A percentile compares a stretch with the other conserved stretches of the same genome.
phyloP scores from a whole-genome alignment of 2,113 vertebrate species.

The Grammomys dolichurus region DNA sequence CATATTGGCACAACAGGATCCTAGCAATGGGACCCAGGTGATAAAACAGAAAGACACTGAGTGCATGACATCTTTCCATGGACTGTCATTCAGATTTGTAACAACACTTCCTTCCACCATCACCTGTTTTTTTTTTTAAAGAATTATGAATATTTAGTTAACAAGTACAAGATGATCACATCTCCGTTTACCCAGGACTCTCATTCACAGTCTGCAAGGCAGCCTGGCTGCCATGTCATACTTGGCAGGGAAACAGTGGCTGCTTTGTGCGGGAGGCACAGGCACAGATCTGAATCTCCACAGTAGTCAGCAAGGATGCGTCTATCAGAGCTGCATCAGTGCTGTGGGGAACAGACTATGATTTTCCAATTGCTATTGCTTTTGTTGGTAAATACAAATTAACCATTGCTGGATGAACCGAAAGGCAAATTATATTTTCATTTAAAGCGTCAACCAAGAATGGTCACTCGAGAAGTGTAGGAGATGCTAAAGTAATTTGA shows the following conservation, averaged over 20 bases:
- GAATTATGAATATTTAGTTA: not conserved
- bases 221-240: not conserved
- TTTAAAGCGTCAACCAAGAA: constrained; percentile 17
- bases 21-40: not conserved
- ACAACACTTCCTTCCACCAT: not conserved
- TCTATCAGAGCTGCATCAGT: constrained; percentile 14
- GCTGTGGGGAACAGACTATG: not conserved
- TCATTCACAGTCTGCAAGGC: constrained; percentile 32
- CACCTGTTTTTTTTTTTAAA: not conserved
- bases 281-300: constrained; percentile 13
- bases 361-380: not conserved
- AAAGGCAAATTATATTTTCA: constrained; percentile 50
- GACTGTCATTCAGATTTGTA: not conserved
- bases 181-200: not conserved
- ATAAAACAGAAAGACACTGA: not conserved
- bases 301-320: constrained; percentile 46
- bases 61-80: not conserved
- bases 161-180: not conserved
- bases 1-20: not conserved
- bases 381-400: constrained; percentile 71
- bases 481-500: not conserved
- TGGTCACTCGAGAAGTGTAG: not conserved
- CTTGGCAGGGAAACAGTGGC: constrained; percentile 52
- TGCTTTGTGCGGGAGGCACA: constrained; percentile 57
- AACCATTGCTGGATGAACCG: constrained; percentile 20